Conservation (phyloP, 2,113 vertebrate genomes). For the Rhizomys pruinosus region DNA sequence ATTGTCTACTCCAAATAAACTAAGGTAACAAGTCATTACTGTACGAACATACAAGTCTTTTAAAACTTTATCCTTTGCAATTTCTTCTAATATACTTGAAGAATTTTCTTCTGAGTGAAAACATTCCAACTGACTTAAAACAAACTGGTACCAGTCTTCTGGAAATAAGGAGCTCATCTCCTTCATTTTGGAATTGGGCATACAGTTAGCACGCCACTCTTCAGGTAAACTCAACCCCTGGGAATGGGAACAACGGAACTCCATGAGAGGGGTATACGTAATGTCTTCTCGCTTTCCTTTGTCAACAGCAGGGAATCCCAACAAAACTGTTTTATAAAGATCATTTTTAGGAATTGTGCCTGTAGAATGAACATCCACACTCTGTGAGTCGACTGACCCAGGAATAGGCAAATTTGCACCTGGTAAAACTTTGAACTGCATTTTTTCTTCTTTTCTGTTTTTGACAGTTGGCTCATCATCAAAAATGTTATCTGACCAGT, state of each 20-base stretch:
- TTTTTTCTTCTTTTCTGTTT: constrained; percentile 87
- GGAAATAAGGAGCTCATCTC: constrained; percentile 93
- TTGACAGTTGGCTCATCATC: constrained; percentile 88
- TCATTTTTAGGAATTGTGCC: constrained; percentile 87
- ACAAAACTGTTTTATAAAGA: constrained; percentile 84
- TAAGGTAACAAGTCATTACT: constrained; percentile 91
- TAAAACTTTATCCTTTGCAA: constrained; percentile 91
- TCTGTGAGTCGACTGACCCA: constrained; percentile 92
- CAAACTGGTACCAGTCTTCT: constrained; percentile 95
- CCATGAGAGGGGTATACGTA: constrained; percentile 78
- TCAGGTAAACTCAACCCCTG: constrained; percentile 91
- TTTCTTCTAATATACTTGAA: constrained; percentile 89
- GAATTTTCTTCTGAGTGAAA: constrained; percentile 88
- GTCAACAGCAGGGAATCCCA: constrained; percentile 87
- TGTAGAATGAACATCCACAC: constrained; percentile 85
- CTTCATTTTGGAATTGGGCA: constrained; percentile 87
- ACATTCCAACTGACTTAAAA: constrained; percentile 90
- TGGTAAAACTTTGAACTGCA: constrained; percentile 74
- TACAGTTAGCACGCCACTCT: constrained; percentile 91
- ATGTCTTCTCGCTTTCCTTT: constrained; percentile 83
- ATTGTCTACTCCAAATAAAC: constrained; percentile 92
- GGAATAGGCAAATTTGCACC: constrained; percentile 90
- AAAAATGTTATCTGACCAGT: constrained; percentile 95
- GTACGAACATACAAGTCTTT: constrained; percentile 92
- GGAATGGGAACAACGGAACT: constrained; percentile 92